Percentiles rank a stretch among this genome's conserved stretches.
These are phyloP conservation scores for Caprella mutica DNA, from an alignment of 2,888 invertebrate species.

Conservation along the genomic window DNA sequence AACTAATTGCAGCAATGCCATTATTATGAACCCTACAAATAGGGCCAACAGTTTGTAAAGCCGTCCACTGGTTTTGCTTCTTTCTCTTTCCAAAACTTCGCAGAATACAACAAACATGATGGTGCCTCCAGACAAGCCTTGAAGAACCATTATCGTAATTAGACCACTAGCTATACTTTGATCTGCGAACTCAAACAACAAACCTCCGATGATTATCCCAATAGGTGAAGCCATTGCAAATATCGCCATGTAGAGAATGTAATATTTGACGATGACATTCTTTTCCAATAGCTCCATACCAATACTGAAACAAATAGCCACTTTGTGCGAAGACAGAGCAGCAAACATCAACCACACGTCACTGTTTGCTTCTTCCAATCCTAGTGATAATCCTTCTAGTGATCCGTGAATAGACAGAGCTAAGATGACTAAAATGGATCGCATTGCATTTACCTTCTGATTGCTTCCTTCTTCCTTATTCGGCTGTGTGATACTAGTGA, in stretches of 20 bases:
- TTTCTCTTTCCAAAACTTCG: constrained; percentile 13
- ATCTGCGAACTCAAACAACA: not conserved
- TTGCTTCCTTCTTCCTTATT: too few species aligned
- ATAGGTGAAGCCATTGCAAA: constrained; percentile 10
- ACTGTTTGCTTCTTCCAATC: not conserved
- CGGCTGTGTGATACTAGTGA: too few species aligned
- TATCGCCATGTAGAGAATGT: not conserved
- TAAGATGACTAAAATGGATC: constrained; percentile 5
- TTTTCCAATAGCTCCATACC: constrained; percentile 15
- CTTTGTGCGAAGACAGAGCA: constrained; percentile 8
- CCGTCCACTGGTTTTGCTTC: constrained; percentile 1
- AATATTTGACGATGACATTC: not conserved
- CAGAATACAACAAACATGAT: constrained; percentile 13
- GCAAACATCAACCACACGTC: constrained; percentile 8
- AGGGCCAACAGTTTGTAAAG: constrained; percentile 1
- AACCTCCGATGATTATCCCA: not conserved
- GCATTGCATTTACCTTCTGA: too few species aligned
- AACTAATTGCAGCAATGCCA: constrained; percentile 3
- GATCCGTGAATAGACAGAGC: constrained; percentile 13
- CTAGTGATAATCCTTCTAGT: constrained; percentile 12
- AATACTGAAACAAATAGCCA: constrained; percentile 7
- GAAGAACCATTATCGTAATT: constrained; percentile 3
- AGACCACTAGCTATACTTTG: not conserved
- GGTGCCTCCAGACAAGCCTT: constrained; percentile 10
- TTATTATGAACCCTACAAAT: constrained; percentile 1